A percentile compares a stretch with the other conserved stretches of the same genome.
Conservation (phyloP, 2,888 invertebrate species). For the Parthenolecanium corni region DNA sequence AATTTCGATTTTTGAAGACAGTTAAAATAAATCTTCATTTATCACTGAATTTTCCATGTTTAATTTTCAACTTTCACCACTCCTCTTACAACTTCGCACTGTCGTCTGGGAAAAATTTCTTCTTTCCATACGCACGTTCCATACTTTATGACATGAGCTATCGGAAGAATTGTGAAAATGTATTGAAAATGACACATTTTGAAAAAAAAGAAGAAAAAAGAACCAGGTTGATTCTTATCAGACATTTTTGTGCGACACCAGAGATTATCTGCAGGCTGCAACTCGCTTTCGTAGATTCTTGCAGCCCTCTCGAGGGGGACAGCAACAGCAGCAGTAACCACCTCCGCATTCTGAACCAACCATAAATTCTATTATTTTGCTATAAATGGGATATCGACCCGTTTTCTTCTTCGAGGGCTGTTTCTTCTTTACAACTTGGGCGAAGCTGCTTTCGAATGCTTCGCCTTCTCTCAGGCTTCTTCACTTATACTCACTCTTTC, state of each 20-base stretch:
- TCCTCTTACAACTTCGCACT: too few species aligned
- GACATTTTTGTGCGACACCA: slow-evolving; percentile 13
- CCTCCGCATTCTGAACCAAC: slow-evolving; percentile 21
- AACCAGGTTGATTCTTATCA: slow-evolving; percentile 22
- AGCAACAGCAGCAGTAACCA: not conserved
- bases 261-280: slow-evolving; percentile 25
- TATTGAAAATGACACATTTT: too few species aligned
- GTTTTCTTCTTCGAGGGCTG: slow-evolving; percentile 27
- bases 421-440: slow-evolving; percentile 4
- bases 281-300: slow-evolving; percentile 2
- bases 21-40: too few species aligned
- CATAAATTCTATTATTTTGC: slow-evolving; percentile 37
- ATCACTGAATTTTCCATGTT: too few species aligned
- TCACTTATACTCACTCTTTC: too few species aligned
- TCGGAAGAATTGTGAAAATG: too few species aligned
- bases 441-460: slow-evolving; percentile 2
- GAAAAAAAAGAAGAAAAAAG: not conserved
- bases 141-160: too few species aligned
- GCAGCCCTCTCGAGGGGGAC: not conserved
- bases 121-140: too few species aligned
- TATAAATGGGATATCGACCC: slow-evolving; percentile 39
- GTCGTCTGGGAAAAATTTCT: too few species aligned
- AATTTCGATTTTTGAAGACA: too few species aligned
- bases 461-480: too few species aligned
- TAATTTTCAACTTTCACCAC: too few species aligned